Percentiles rank a stretch among this genome's conserved stretches.
Conservation (phyloP, 2,797 vertebrate species). For the Enteromius unitaeniatus region DNA sequence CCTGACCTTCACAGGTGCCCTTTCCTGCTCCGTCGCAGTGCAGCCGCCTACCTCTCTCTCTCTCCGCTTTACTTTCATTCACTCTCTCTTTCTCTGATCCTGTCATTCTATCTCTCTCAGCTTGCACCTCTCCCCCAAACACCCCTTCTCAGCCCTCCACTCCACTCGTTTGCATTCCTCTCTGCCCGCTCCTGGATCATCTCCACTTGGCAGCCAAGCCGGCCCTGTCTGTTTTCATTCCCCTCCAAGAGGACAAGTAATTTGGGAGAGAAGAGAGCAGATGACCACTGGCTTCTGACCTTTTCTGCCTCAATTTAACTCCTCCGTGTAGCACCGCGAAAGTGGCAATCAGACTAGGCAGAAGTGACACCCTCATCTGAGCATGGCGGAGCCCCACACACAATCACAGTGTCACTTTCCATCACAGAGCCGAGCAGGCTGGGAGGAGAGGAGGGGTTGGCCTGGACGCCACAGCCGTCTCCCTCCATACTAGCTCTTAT, state of each 20-base stretch:
- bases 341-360: slow-evolving; percentile 80
- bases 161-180: slow-evolving; percentile 65
- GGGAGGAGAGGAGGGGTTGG: slow-evolving; percentile 53
- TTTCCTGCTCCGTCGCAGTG: slow-evolving; percentile 46
- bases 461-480: slow-evolving; percentile 24
- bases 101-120: slow-evolving; percentile 59
- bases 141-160: slow-evolving; percentile 51
- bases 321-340: slow-evolving; percentile 68
- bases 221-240: slow-evolving; percentile 82
- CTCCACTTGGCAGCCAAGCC: slow-evolving; percentile 67
- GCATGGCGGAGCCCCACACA: slow-evolving; percentile 64
- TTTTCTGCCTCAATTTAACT: slow-evolving; percentile 89
- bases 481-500: slow-evolving; percentile 43
- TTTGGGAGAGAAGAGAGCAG: slow-evolving; percentile 78
- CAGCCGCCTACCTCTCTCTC: slow-evolving; percentile 35
- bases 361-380: slow-evolving; percentile 85
- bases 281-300: slow-evolving; percentile 84
- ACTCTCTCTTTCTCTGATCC: slow-evolving; percentile 51
- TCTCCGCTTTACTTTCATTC: slow-evolving; percentile 34
- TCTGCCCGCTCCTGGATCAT: slow-evolving; percentile 67
- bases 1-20: slow-evolving; percentile 63
- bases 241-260: slow-evolving; percentile 75
- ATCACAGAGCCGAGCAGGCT: slow-evolving; percentile 68
- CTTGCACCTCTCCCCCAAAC: slow-evolving; percentile 43
- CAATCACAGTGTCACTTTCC: slow-evolving; percentile 80